Evolutionary conservation across 2,888 invertebrate genomes (phyloP).

Genomic region (Clivina fossor): DNA sequence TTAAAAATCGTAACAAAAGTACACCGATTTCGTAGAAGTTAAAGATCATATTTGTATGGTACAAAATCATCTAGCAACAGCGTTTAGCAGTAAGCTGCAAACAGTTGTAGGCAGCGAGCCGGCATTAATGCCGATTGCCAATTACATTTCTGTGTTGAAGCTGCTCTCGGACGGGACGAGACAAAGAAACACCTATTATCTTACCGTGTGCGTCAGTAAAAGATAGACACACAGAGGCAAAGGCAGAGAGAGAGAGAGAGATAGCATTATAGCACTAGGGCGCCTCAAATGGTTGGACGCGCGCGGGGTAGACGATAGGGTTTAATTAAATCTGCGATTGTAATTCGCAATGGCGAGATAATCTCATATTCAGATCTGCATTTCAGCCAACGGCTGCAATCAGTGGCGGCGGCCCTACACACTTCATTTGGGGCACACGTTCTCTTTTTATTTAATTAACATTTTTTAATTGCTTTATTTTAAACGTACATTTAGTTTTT

Average conservation of each 20-base stretch:
- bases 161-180: background rate
- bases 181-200: no score
- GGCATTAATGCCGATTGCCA: conserved; percentile 42
- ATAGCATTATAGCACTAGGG: no score
- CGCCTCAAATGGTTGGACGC: no score
- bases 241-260: no score
- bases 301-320: conserved; percentile 38
- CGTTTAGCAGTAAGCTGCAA: conserved; percentile 38
- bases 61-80: no score
- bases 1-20: no score
- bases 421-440: no score
- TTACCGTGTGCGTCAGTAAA: background rate
- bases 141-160: conserved; percentile 45
- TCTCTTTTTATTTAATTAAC: no score
- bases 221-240: background rate
- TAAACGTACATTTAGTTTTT: no score
- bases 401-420: conserved; percentile 6
- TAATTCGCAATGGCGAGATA: conserved; percentile 46
- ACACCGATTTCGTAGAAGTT: no score
- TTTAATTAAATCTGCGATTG: conserved; percentile 49
- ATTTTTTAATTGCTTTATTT: no score
- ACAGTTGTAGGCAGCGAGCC: conserved; percentile 38
- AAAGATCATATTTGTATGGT: no score
- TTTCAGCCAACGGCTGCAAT: conserved; percentile 37
- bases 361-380: conserved; percentile 46